Conservation (phyloP, 2,797 vertebrate genomes). For the Clarias platycephalus region DNA sequence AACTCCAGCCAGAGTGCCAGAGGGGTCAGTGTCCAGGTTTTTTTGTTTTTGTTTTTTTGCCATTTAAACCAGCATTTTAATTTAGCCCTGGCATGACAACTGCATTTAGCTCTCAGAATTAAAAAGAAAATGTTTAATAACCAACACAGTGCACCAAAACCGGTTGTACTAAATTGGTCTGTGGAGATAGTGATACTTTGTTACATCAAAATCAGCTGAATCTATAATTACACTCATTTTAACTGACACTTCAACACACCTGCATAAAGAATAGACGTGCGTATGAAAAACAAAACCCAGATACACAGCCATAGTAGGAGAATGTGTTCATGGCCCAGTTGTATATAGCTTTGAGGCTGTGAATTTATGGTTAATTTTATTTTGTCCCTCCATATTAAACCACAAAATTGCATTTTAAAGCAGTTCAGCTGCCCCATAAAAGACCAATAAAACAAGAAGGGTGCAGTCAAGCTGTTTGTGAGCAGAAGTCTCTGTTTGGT, state of each 20-base stretch:
- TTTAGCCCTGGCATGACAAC: neutral
- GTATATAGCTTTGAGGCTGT: neutral
- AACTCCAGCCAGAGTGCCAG: neutral
- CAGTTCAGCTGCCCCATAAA: constrained; percentile 58
- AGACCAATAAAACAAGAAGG: neutral
- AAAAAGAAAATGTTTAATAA: neutral
- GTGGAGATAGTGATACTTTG: constrained; percentile 75
- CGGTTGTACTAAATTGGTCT: neutral
- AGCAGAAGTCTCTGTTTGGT: neutral
- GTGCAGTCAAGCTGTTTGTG: neutral
- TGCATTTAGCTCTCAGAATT: neutral
- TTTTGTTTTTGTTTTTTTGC: neutral
- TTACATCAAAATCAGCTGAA: constrained; percentile 80
- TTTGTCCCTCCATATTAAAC: constrained; percentile 60
- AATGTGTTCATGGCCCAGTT: neutral
- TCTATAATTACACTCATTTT: constrained; percentile 80
- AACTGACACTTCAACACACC: constrained; percentile 78
- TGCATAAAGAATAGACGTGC: constrained; percentile 15
- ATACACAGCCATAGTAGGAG: neutral
- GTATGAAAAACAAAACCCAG: neutral
- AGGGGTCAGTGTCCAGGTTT: neutral
- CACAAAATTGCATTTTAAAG: neutral
- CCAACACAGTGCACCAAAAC: neutral
- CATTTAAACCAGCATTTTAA: neutral
- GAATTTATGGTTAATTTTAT: constrained; percentile 76